Conservation (phyloP, 2,888 invertebrate genomes). For the Cerceris rybyensis region DNA sequence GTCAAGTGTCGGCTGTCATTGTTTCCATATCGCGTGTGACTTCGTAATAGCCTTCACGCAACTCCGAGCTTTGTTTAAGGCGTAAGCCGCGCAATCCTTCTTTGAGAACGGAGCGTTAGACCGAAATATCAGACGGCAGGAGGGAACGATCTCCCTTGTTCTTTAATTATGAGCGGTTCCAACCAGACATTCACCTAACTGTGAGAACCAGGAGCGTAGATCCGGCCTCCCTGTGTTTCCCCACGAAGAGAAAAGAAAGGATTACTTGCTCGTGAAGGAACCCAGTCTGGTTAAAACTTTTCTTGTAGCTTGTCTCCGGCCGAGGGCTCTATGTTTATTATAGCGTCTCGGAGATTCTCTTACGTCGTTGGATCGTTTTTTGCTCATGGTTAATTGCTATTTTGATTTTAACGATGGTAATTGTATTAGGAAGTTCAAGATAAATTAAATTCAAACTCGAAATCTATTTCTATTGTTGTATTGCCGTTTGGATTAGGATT, state of each 20-base stretch:
- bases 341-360: neutral
- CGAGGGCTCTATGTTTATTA: neutral
- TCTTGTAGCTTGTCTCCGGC: constrained; percentile 12
- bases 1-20: constrained; percentile 20
- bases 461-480: too few species aligned
- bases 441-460: too few species aligned
- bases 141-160: constrained; percentile 59
- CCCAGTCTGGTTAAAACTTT: constrained; percentile 36
- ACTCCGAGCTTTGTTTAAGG: constrained; percentile 42
- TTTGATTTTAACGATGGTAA: too few species aligned
- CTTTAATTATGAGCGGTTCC: constrained; percentile 65
- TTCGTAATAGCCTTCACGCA: constrained; percentile 36
- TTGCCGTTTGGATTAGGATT: too few species aligned
- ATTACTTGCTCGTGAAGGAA: constrained; percentile 57
- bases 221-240: constrained; percentile 59
- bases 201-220: constrained; percentile 69
- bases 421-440: too few species aligned
- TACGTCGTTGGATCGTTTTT: too few species aligned
- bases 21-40: constrained; percentile 34
- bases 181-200: constrained; percentile 62
- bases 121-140: constrained; percentile 48
- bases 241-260: constrained; percentile 48
- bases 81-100: constrained; percentile 22
- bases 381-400: too few species aligned
- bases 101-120: constrained; percentile 43